Evolutionary conservation across 2,113 vertebrate species (phyloP).

Genomic region (Chloropsis hardwickii): DNA sequence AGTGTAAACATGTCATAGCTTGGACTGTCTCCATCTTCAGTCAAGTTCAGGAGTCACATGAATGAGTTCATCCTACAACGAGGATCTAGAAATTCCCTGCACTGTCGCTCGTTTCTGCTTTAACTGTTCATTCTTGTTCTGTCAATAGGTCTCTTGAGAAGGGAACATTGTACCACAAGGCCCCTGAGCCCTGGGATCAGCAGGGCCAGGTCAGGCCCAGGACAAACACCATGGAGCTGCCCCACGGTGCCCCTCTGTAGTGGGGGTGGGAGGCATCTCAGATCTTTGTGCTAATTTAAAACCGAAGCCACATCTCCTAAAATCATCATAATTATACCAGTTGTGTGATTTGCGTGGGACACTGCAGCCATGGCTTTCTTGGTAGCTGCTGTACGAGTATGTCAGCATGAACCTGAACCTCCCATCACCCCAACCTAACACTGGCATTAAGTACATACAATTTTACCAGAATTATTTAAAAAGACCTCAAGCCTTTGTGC

Average conservation of each 20-base stretch:
- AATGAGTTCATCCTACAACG: neutral
- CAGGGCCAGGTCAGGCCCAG: neutral
- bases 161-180: neutral
- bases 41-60: neutral
- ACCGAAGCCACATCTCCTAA: neutral
- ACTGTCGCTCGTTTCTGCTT: neutral
- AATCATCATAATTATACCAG: neutral
- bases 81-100: neutral
- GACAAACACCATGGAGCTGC: neutral
- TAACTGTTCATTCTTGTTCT: neutral
- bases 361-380: neutral
- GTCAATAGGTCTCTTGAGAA: neutral
- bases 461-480: neutral
- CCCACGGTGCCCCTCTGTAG: fast-evolving
- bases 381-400: neutral
- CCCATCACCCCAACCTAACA: neutral
- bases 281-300: neutral
- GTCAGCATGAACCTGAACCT: neutral
- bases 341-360: neutral
- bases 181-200: neutral
- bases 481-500: neutral
- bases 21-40: neutral
- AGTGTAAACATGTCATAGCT: neutral
- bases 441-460: neutral
- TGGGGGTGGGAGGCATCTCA: neutral